These are phyloP conservation scores for Monopterus albus DNA, from an alignment of 2,113 vertebrate species.

Conservation along the genomic window DNA sequence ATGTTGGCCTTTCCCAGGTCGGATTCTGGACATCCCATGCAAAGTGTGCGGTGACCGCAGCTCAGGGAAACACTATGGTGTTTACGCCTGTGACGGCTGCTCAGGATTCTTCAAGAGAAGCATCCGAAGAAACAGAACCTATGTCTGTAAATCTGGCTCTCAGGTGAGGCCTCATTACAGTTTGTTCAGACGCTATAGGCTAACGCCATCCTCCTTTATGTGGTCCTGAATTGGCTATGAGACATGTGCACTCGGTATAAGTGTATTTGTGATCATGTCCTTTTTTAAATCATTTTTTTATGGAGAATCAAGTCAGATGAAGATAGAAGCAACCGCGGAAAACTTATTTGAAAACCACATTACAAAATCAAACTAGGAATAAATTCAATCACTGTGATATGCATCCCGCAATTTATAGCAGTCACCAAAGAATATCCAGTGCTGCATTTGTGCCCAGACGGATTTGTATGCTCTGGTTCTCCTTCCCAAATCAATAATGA, in stretches of 20 bases:
- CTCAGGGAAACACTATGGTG: slow-evolving; percentile 98
- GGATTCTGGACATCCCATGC: slow-evolving; percentile 98
- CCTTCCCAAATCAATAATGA: slow-evolving; percentile 1
- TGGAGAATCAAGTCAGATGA: not conserved
- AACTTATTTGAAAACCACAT: not conserved
- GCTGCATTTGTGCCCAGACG: not conserved
- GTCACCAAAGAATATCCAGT: not conserved
- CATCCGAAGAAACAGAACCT: slow-evolving; percentile 96
- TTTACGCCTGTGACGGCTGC: slow-evolving; percentile 98
- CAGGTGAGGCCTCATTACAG: slow-evolving; percentile 84
- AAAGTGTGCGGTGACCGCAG: slow-evolving; percentile 98
- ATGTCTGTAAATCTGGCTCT: slow-evolving; percentile 98
- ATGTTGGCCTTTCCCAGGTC: slow-evolving; percentile 83
- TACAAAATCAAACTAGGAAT: not conserved
- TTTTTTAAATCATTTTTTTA: not conserved
- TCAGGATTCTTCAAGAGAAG: slow-evolving; percentile 99
- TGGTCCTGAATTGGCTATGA: not conserved
- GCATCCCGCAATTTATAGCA: not conserved
- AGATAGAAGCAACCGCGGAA: not conserved
- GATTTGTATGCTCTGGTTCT: not conserved
- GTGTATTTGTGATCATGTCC: not conserved
- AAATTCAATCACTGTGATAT: not conserved
- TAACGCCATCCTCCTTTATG: not conserved
- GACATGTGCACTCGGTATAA: not conserved
- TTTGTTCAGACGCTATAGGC: not conserved